Conservation (phyloP, 2,797 vertebrate species). For the Gallinago stenura region DNA sequence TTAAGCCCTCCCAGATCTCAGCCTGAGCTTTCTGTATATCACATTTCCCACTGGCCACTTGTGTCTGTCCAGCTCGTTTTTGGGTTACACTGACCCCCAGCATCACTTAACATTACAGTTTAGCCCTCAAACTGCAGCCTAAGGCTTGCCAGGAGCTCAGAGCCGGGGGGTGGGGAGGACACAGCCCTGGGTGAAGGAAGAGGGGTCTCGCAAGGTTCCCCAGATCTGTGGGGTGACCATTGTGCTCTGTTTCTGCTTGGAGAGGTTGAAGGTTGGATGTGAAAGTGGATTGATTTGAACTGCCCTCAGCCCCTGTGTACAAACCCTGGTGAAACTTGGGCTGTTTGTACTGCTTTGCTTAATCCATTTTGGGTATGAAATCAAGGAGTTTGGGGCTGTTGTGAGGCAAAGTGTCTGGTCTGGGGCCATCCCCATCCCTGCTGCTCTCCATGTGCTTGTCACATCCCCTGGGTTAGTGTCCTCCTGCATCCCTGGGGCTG, state of each 20-base stretch:
- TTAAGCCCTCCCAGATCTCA: background rate
- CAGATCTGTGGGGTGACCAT: background rate
- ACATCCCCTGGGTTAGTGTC: background rate
- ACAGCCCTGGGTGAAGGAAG: rapidly evolving
- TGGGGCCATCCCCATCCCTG: background rate
- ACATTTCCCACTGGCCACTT: rapidly evolving
- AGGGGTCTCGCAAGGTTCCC: background rate
- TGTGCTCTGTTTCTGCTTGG: background rate
- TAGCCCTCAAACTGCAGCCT: background rate
- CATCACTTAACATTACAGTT: background rate
- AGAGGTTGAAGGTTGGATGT: background rate
- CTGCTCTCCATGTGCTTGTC: background rate
- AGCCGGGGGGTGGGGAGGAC: background rate
- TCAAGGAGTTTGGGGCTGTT: background rate
- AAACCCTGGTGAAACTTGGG: background rate
- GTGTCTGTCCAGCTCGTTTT: background rate
- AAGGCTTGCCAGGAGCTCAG: background rate
- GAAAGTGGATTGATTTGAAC: background rate
- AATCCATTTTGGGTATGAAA: background rate
- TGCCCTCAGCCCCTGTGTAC: background rate
- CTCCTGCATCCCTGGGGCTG: background rate
- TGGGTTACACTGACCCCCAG: background rate
- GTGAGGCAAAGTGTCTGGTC: background rate
- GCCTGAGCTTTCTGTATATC: background rate
- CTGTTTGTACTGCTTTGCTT: background rate